phyloP scores from a whole-genome alignment of 1,140 invertebrate genomes.

The Drosophila erecta region DNA sequence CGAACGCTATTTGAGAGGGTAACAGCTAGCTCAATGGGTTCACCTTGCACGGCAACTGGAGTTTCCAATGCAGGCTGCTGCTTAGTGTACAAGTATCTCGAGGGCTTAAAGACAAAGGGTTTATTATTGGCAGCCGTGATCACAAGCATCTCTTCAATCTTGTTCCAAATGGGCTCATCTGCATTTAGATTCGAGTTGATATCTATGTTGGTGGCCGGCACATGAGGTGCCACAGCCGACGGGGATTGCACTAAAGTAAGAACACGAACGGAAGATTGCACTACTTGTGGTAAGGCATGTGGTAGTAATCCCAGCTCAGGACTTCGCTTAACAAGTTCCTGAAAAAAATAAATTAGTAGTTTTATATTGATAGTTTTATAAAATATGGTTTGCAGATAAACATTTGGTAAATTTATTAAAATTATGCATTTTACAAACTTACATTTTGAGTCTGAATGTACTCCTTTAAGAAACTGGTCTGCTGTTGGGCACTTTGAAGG shows the following conservation, averaged over 20 bases:
- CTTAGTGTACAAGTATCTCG: conserved; percentile 89
- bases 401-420: no score
- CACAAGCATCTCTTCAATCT: conserved; percentile 92
- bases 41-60: conserved; percentile 90
- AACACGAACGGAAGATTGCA: conserved; percentile 77
- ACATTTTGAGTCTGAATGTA: conserved; percentile 91
- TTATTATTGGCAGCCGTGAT: conserved; percentile 88
- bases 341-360: neutral
- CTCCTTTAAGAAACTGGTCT: conserved; percentile 94
- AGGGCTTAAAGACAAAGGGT: conserved; percentile 92
- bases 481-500: conserved; percentile 91
- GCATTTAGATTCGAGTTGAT: conserved; percentile 84
- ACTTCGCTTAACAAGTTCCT: conserved; percentile 75
- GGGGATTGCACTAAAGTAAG: conserved; percentile 79
- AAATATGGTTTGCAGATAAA: neutral
- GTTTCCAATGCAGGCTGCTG: conserved; percentile 87
- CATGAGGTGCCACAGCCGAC: conserved; percentile 86
- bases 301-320: conserved; percentile 73
- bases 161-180: conserved; percentile 87
- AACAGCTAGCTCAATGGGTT: conserved; percentile 92
- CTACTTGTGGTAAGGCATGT: conserved; percentile 74
- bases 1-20: conserved; percentile 88
- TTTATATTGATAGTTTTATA: neutral
- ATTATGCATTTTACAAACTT: neutral
- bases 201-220: conserved; percentile 89